Evolutionary conservation across 1,140 invertebrate species (phyloP).

Genomic region (Diabrotica undecimpunctata): DNA sequence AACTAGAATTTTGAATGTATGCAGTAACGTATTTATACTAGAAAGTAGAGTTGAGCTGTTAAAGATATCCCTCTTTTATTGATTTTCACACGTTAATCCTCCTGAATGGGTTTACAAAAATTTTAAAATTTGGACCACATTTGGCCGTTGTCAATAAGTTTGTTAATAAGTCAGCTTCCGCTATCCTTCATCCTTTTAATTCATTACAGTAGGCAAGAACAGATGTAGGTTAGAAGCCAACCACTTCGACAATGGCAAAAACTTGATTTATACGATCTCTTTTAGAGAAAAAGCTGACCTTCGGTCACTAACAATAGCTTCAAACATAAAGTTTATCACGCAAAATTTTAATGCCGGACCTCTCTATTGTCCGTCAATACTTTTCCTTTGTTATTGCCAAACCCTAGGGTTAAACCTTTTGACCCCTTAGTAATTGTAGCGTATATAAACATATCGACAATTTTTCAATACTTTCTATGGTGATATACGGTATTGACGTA

Average conservation of each 20-base stretch:
- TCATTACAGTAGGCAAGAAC: slow-evolving; percentile 42
- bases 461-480: slow-evolving; percentile 43
- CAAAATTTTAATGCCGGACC: slow-evolving; percentile 41
- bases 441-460: slow-evolving; percentile 44
- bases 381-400: slow-evolving; percentile 34
- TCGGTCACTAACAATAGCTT: slow-evolving; percentile 39
- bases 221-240: slow-evolving; percentile 50
- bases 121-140: too few relatives aligned
- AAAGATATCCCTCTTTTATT: too few relatives aligned
- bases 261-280: slow-evolving; percentile 46
- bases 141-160: neutral
- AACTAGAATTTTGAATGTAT: too few relatives aligned
- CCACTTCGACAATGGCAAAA: slow-evolving; percentile 42
- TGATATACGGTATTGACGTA: slow-evolving; percentile 1
- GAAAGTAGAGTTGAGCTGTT: too few relatives aligned
- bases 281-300: slow-evolving; percentile 45
- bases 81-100: neutral
- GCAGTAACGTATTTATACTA: too few relatives aligned
- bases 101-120: too few relatives aligned
- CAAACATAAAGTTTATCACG: slow-evolving; percentile 37
- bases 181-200: slow-evolving; percentile 16
- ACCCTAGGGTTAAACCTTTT: slow-evolving; percentile 46
- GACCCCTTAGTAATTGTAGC: slow-evolving; percentile 44
- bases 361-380: slow-evolving; percentile 33
- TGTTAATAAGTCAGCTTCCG: slow-evolving; percentile 8